Conservation (phyloP, 2,888 invertebrate genomes). For the Nasonovia ribisnigri region DNA sequence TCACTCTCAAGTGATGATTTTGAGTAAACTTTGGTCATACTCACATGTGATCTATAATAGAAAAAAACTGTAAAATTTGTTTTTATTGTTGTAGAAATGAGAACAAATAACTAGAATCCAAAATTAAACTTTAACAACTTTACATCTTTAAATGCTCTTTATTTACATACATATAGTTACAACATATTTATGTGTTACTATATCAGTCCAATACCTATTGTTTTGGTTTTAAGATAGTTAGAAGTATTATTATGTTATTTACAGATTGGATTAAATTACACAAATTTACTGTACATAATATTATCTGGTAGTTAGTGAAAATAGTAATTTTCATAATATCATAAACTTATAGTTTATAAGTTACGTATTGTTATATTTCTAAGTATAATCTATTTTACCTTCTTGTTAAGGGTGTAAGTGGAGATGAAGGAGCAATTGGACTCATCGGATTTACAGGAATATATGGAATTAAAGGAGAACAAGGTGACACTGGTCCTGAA, state of each 20-base stretch:
- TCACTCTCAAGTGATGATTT: no score
- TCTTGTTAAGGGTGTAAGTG: conserved; percentile 66
- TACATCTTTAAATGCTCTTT: background rate
- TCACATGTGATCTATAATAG: background rate
- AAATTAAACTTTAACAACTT: background rate
- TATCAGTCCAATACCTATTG: background rate
- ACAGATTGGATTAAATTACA: background rate
- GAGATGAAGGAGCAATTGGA: conserved; percentile 70
- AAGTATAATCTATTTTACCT: background rate
- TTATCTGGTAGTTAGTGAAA: background rate
- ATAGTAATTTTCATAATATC: background rate
- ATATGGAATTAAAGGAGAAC: conserved; percentile 71
- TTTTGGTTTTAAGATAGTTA: background rate
- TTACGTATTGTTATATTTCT: background rate
- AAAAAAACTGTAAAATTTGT: background rate
- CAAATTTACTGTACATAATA: background rate
- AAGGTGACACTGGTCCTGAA: conserved; percentile 68
- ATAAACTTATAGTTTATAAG: background rate
- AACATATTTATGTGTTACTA: background rate
- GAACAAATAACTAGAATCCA: background rate
- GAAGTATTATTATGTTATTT: background rate
- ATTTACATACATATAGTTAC: background rate
- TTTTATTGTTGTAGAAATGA: background rate
- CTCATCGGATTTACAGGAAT: conserved; percentile 72
- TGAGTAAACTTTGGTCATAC: no score